phyloP scores from a whole-genome alignment of 2,888 invertebrate species.

The Chydorus sphaericus region DNA sequence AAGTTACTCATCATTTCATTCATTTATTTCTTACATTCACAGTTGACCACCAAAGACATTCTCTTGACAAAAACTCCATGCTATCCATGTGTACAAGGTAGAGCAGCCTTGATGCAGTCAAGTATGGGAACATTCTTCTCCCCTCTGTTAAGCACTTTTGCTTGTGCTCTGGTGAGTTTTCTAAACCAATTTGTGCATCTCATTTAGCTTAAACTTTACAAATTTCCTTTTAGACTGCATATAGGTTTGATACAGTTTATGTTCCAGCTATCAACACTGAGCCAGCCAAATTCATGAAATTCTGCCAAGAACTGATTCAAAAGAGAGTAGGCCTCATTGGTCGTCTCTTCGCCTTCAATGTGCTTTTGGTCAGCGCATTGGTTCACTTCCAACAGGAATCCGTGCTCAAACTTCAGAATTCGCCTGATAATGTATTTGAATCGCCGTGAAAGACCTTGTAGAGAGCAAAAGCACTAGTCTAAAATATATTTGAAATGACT shows the following conservation, averaged over 20 bases:
- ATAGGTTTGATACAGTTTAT: conserved; percentile 4
- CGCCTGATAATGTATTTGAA: no score
- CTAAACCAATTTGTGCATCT: neutral
- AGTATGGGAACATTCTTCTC: conserved; percentile 11
- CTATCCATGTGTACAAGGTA: conserved; percentile 11
- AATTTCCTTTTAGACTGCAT: conserved; percentile 11
- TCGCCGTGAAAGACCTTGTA: no score
- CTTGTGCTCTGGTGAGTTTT: neutral
- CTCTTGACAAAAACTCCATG: conserved; percentile 12
- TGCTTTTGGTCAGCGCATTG: conserved; percentile 18
- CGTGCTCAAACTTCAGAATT: no score
- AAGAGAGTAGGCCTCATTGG: neutral
- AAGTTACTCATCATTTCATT: neutral
- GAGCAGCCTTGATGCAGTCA: conserved; percentile 9
- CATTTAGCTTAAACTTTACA: neutral
- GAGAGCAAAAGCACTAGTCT: no score
- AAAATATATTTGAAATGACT: no score
- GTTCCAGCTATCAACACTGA: conserved; percentile 17
- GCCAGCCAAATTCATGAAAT: conserved; percentile 14
- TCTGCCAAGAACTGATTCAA: neutral
- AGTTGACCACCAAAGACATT: conserved; percentile 10
- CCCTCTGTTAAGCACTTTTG: neutral
- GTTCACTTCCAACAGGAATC: conserved; percentile 19
- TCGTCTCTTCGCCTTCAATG: conserved; percentile 1
- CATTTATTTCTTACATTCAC: neutral